Base-by-base conservation (phyloP, 2,113 vertebrate species). In the Suncus etruscus region DNA sequence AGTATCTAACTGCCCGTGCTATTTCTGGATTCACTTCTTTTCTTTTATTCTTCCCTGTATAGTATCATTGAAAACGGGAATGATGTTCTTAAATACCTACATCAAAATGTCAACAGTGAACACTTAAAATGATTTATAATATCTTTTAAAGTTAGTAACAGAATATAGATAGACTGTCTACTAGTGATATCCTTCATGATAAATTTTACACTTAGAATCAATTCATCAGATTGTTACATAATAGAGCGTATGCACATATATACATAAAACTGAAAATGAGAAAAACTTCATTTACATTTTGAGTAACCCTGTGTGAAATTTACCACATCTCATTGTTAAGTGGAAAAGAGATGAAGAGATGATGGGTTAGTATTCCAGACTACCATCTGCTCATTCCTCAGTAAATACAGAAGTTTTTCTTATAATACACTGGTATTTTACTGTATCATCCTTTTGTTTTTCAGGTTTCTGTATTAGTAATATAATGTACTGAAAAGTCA, bases 241-340 rank as follows among this genome's bases (percentile, higher is more conserved):
- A 39, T 48, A 73, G 12, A 61, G 4, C 29, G 29, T 54, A 32
- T 76, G 29, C 27, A 73, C 27, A 91, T 74, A 39, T 29, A 74
- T 78, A 45, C 72, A n/a, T 22, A 24, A 18, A 90, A 89, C 39
- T 63, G n/a, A 54, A 14, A 88, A 87, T 74, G 58, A 32, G 50
- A 68, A 58, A 12, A n/a, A 10, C n/a, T 90, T 87, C 1, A n/a
- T 50, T 90, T 3, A 25, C 86, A 74, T 80, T 8, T 22, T 75
- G 74, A 32, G 54, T 31, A 83, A 86, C 1, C 51, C 15, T 45
- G 50, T 48, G 4, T 27, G 54, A 65, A 15, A 39, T 73, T 24
- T 61, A 20, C 58, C 58, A 61, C 58, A 61, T 61, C 18, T 61
- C 58, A 61, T 75, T 77, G 45, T 48, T 25, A 8, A 77, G 12